Base-by-base conservation (phyloP, 2,888 invertebrate genomes). In the Sphaerophoria taeniata region DNA sequence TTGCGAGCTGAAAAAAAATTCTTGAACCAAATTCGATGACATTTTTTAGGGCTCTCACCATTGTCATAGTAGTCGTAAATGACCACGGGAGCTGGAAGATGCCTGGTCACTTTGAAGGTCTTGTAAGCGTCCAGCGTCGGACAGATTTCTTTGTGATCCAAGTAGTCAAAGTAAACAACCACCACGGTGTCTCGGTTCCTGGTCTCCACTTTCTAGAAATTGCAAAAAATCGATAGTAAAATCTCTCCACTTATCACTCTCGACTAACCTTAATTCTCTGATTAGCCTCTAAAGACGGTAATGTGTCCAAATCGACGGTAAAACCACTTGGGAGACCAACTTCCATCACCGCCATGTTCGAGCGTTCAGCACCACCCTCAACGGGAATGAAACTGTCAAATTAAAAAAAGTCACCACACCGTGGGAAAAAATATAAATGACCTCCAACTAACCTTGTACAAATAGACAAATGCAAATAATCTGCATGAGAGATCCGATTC, bases 41-140 rank as follows among this genome's bases (percentile, higher is more conserved):
- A 24, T 24, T 24, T 24, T 24, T 24, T 2, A 24, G 24, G 24
- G 24, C 24, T 24, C 2, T 24, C 90, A 97, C 98, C 96, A 89
- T 96, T 97, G 91, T 99, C 98, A 89, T 98, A 98, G 89, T 98
- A 97, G 90, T 99, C 98, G 87, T 95, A 96, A 87, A 98, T 95
- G 61, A 96, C 94, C 83, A 98, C 97, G 88, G 96, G 95, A 53
- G 96, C 97, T 16, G 97, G 96, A 69, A 96, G 96, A 89, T 98
- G 97, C 72, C 96, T 94, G 0, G 97, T 97, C 6, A 97, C 96
- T 91, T 96, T 96, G 89, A 97, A 95, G 0, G 96, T 96, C 89
- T 97, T 94, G 90, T 96, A 96, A 16, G 97, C 97, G 6, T 96
- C 96, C 75, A 98, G 94, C 4, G 98, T 98, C 58, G 97, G 96